phyloP scores from a whole-genome alignment of 2,797 vertebrate genomes.

The Lycodopsis pacificus region DNA sequence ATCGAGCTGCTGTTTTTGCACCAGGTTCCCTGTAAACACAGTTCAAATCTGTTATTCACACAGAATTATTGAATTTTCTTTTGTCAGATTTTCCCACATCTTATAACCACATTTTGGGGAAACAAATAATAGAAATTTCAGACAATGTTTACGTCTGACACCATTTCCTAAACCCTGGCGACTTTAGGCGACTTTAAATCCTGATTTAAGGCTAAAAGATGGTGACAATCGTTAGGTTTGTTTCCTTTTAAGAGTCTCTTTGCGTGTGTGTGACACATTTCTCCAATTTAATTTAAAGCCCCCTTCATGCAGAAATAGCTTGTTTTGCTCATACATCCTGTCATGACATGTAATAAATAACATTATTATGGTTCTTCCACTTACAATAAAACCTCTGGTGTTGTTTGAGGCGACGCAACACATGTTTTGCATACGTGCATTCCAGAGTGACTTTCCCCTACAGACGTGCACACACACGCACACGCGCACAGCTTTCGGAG shows the following conservation, averaged over 20 bases:
- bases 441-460: slow-evolving; percentile 46
- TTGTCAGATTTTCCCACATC: background rate
- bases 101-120: background rate
- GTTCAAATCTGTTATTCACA: background rate
- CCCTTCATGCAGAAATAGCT: background rate
- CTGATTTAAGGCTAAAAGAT: background rate
- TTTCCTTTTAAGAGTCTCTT: background rate
- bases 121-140: no score
- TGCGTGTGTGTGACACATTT: background rate
- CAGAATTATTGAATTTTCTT: background rate
- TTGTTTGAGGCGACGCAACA: slow-evolving; percentile 26
- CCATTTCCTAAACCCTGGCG: background rate
- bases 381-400: slow-evolving; percentile 7
- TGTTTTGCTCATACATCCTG: background rate
- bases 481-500: slow-evolving; percentile 16
- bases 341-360: background rate
- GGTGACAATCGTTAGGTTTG: background rate
- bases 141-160: background rate
- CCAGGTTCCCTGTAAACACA: background rate
- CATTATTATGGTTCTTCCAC: slow-evolving; percentile 22
- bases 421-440: slow-evolving; percentile 40
- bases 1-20: background rate
- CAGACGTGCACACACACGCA: background rate
- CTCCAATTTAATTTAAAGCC: background rate
- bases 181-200: background rate